Evolutionary conservation across 1,140 invertebrate genomes (phyloP).

Genomic region (Lordiphosa collinella): DNA sequence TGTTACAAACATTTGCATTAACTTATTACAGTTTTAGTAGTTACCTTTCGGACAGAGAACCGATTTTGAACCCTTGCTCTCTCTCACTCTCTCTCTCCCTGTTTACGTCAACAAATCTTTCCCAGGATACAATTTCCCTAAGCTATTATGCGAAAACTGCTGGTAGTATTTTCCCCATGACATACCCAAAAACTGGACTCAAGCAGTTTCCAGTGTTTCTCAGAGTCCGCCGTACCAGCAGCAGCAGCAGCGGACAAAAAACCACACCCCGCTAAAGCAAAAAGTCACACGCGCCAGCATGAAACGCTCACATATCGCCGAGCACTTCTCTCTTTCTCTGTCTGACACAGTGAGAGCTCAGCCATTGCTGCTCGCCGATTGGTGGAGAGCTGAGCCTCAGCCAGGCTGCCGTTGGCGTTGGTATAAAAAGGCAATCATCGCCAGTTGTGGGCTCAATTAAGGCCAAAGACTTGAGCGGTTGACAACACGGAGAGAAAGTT

Average conservation of each 20-base stretch:
- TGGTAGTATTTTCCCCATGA: constrained; percentile 27
- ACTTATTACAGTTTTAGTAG: no score
- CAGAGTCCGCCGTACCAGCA: neutral
- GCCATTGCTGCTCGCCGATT: constrained; percentile 67
- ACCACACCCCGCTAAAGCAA: constrained; percentile 34
- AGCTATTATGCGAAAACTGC: neutral
- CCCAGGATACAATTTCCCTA: constrained; percentile 9
- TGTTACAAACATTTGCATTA: no score
- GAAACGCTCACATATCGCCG: constrained; percentile 16
- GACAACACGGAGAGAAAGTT: constrained; percentile 11
- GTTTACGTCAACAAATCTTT: neutral
- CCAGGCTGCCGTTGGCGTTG: constrained; percentile 51
- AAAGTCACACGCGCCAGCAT: constrained; percentile 72
- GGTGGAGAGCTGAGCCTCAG: constrained; percentile 42
- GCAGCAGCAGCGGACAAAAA: constrained; percentile 8
- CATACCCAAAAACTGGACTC: constrained; percentile 25
- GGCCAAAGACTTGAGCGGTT: constrained; percentile 61
- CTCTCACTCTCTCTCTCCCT: no score
- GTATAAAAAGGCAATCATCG: constrained; percentile 80
- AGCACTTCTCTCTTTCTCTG: no score
- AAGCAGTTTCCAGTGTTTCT: constrained; percentile 17
- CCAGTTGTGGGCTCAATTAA: constrained; percentile 77
- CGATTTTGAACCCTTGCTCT: no score
- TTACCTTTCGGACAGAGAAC: no score
- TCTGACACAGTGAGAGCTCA: neutral